phyloP scores from a whole-genome alignment of 53 echinoderm and acorn worm species.

The Henricia sp. region DNA sequence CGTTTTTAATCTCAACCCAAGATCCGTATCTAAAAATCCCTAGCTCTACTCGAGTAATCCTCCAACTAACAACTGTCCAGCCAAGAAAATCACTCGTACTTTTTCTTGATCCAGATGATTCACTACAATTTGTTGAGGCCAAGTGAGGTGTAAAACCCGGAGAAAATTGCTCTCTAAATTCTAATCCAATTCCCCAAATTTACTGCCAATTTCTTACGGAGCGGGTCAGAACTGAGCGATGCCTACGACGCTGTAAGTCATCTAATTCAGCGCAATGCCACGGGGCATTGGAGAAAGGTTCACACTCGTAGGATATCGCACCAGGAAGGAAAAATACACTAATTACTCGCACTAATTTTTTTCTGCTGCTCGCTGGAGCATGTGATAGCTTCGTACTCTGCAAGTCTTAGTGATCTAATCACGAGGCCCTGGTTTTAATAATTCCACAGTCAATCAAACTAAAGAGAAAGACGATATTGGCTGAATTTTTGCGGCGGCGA shows the following conservation, averaged over 20 bases:
- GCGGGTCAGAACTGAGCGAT: neutral
- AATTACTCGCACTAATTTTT: slow-evolving; percentile 59
- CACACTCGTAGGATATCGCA: slow-evolving; percentile 28
- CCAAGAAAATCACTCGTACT: slow-evolving; percentile 38
- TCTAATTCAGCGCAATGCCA: slow-evolving; percentile 30
- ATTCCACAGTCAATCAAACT: slow-evolving; percentile 41
- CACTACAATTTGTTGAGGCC: slow-evolving; percentile 27
- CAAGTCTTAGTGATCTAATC: slow-evolving; percentile 3
- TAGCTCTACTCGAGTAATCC: slow-evolving; percentile 16
- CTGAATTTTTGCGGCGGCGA: slow-evolving; percentile 9
- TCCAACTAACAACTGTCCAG: slow-evolving; percentile 1
- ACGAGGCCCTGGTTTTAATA: slow-evolving; percentile 17
- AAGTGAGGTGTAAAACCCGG: slow-evolving; percentile 49
- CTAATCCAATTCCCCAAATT: slow-evolving; percentile 49
- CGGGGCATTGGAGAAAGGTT: slow-evolving; percentile 33
- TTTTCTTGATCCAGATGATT: slow-evolving; percentile 6
- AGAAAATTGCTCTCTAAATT: slow-evolving; percentile 47
- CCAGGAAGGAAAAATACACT: slow-evolving; percentile 41
- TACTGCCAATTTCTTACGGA: slow-evolving; percentile 43
- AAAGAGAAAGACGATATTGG: slow-evolving; percentile 3
- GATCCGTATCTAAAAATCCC: neutral
- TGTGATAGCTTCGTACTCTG: slow-evolving; percentile 45
- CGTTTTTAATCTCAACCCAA: too few species aligned
- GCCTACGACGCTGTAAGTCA: slow-evolving; percentile 33
- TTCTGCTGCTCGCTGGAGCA: slow-evolving; percentile 40